Conservation (phyloP, 2,797 vertebrate species). For the Delichon dasypus region DNA sequence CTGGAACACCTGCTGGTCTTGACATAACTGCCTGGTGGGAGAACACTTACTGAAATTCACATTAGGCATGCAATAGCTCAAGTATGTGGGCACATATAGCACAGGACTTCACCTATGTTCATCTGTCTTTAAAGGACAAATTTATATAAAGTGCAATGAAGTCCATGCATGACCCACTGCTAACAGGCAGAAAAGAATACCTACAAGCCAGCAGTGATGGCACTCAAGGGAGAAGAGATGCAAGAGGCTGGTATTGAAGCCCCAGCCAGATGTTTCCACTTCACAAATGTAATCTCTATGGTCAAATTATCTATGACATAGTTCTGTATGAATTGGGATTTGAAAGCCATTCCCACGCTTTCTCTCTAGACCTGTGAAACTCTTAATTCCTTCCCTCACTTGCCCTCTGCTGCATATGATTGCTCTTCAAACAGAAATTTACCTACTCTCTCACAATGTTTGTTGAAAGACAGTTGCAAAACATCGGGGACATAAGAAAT, state of each 20-base stretch:
- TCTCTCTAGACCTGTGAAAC: background rate
- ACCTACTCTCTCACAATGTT: background rate
- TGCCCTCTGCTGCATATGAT: background rate
- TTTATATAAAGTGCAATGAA: background rate
- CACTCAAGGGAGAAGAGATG: background rate
- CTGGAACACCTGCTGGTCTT: background rate
- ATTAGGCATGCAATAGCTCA: background rate
- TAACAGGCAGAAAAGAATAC: background rate
- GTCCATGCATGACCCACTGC: background rate
- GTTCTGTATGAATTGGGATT: background rate
- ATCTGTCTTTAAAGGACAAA: background rate
- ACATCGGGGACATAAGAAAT: background rate
- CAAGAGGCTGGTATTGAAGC: background rate
- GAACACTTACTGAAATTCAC: background rate
- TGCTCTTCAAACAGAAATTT: background rate
- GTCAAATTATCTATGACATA: background rate
- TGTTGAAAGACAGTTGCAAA: background rate
- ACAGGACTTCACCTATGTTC: background rate
- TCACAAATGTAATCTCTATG: background rate
- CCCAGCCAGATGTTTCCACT: background rate
- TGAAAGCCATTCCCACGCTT: background rate
- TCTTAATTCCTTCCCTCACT: background rate
- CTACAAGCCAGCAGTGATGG: background rate
- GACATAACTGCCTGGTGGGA: background rate
- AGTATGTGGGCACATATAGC: background rate